Evolutionary conservation across 2,797 vertebrate genomes (phyloP).

Genomic region (Sebastes nivosus): DNA sequence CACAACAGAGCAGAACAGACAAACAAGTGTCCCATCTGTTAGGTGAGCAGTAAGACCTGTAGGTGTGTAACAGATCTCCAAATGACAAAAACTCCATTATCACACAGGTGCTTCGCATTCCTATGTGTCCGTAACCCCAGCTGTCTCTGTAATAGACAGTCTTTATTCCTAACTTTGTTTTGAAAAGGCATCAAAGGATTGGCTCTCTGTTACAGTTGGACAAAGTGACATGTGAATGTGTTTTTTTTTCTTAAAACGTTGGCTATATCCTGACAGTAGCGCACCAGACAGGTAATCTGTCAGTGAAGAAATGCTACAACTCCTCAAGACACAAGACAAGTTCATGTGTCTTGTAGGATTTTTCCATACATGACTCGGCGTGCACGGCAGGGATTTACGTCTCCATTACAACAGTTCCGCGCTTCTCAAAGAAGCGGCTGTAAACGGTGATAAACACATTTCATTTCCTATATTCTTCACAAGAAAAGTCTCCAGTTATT

Average conservation of each 20-base stretch:
- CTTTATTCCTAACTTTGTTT: background rate
- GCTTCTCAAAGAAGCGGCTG: no score
- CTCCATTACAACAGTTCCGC: no score
- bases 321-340: no score
- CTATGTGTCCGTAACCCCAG: background rate
- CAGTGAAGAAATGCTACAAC: no score
- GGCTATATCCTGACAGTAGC: fast-evolving
- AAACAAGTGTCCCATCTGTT: background rate
- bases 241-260: background rate
- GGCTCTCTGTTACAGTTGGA: background rate
- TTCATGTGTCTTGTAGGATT: no score
- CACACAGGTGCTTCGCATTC: background rate
- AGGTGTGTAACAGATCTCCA: background rate
- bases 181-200: background rate
- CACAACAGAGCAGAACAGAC: background rate
- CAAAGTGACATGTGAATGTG: constrained; percentile 1
- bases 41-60: background rate
- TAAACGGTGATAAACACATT: no score
- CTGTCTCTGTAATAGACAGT: background rate
- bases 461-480: no score
- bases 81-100: background rate
- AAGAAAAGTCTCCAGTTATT: no score
- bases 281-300: no score
- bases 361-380: no score
- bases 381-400: no score